Conservation (phyloP, 2,888 invertebrate genomes). For the Andrena haemorrhoa region DNA sequence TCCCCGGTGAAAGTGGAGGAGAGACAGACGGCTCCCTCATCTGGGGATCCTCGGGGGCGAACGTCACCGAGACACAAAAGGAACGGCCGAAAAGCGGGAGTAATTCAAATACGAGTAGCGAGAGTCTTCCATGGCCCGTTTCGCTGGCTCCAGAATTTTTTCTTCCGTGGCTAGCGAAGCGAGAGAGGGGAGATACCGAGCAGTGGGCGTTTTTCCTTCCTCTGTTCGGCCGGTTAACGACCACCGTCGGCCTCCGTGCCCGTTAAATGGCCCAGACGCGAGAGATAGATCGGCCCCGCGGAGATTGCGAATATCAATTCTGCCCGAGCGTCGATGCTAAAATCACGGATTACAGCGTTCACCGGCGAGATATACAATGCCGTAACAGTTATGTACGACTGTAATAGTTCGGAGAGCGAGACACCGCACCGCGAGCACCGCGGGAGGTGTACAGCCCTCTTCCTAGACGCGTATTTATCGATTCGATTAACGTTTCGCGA, state of each 20-base stretch:
- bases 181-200: conserved; percentile 60
- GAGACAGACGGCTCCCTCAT: conserved; percentile 28
- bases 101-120: conserved; percentile 50
- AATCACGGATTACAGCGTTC: conserved; percentile 42
- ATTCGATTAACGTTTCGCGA: conserved; percentile 34
- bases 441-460: background rate
- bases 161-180: conserved; percentile 44
- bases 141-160: conserved; percentile 49
- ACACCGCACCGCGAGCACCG: conserved; percentile 25
- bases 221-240: conserved; percentile 68
- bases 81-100: conserved; percentile 28
- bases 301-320: conserved; percentile 70
- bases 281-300: conserved; percentile 50
- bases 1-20: conserved; percentile 4
- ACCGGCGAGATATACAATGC: conserved; percentile 49
- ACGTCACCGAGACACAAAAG: conserved; percentile 44
- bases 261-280: conserved; percentile 71
- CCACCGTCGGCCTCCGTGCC: conserved; percentile 51
- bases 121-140: conserved; percentile 36
- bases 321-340: conserved; percentile 39
- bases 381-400: conserved; percentile 54
- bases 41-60: conserved; percentile 10
- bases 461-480: conserved; percentile 42
- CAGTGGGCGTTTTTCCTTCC: conserved; percentile 42
- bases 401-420: conserved; percentile 18